Conservation (phyloP, 2,888 invertebrate genomes). For the Drosophila formosana region DNA sequence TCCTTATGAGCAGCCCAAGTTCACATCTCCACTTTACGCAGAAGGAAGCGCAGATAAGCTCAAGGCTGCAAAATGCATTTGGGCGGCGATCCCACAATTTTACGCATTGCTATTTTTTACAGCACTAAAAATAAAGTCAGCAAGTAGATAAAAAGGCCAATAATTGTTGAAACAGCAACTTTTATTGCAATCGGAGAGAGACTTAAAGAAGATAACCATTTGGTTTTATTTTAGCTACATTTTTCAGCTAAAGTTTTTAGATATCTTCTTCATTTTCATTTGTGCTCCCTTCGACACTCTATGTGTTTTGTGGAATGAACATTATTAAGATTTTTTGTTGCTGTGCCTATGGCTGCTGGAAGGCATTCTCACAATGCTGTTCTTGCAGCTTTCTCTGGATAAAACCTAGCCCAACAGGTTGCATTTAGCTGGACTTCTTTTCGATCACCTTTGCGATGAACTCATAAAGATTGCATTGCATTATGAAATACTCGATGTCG, state of each 20-base stretch:
- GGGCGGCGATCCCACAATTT: neutral
- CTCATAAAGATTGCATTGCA: slow-evolving; percentile 79
- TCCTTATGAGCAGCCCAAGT: slow-evolving; percentile 45
- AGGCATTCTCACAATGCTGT: slow-evolving; percentile 63
- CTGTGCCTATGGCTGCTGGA: slow-evolving; percentile 29
- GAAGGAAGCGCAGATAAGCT: slow-evolving; percentile 37
- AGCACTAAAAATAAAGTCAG: neutral
- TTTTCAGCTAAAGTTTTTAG: neutral
- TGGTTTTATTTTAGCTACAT: neutral
- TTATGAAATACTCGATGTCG: slow-evolving; percentile 68
- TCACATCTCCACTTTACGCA: slow-evolving; percentile 18
- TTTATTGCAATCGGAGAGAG: neutral
- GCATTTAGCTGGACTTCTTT: slow-evolving; percentile 62
- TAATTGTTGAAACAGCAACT: neutral
- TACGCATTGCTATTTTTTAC: neutral
- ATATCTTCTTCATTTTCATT: neutral
- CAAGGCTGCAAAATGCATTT: slow-evolving; percentile 34
- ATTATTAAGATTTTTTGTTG: slow-evolving; percentile 52
- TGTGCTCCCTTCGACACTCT: slow-evolving; percentile 1
- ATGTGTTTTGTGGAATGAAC: neutral
- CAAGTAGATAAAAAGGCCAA: neutral
- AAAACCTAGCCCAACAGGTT: slow-evolving; percentile 63
- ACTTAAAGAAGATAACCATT: neutral
- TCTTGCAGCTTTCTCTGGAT: slow-evolving; percentile 57
- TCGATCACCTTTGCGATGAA: slow-evolving; percentile 76